Percentiles rank a stretch among this genome's conserved stretches.
Evolutionary conservation across 2,888 invertebrate genomes (phyloP).

Genomic region (Sphecodes monilicornis): DNA sequence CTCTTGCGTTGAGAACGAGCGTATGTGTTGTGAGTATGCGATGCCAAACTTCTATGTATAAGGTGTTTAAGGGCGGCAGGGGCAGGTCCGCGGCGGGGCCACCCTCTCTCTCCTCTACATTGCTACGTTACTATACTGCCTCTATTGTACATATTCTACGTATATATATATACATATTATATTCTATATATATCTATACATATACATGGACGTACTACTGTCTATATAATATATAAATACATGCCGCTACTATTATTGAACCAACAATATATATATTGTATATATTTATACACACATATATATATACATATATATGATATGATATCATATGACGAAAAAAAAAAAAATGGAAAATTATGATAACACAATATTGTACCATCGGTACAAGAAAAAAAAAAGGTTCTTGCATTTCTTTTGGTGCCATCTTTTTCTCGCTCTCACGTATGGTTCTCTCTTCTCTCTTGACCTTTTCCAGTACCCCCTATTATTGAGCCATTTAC

Average conservation of each 20-base stretch:
- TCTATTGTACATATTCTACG: conserved; percentile 82
- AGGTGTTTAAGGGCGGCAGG: conserved; percentile 80
- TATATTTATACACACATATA: conserved; percentile 67
- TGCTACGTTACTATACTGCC: conserved; percentile 83
- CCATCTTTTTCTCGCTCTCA: conserved; percentile 87
- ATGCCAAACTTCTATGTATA: conserved; percentile 70
- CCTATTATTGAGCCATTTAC: conserved; percentile 94
- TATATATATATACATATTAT: conserved; percentile 77
- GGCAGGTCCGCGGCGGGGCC: conserved; percentile 81
- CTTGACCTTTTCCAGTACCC: conserved; percentile 89
- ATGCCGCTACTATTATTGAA: conserved; percentile 58
- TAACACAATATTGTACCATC: conserved; percentile 73
- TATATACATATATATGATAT: conserved; percentile 27
- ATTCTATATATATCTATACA: conserved; percentile 73
- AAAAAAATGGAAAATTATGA: neutral
- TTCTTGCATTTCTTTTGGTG: conserved; percentile 83
- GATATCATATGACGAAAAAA: conserved; percentile 1
- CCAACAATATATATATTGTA: conserved; percentile 52
- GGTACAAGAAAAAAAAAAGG: conserved; percentile 71
- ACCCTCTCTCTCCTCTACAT: conserved; percentile 81
- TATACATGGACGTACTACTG: conserved; percentile 76
- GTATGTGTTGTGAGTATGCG: conserved; percentile 71
- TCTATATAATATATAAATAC: conserved; percentile 75
- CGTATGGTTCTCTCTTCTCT: conserved; percentile 86
- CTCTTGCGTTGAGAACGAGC: conserved; percentile 69